Evolutionary conservation across 2,113 vertebrate species (phyloP), one percentile per base, ranked within the genome.

Genomic region (Chloropsis hardwickii): DNA sequence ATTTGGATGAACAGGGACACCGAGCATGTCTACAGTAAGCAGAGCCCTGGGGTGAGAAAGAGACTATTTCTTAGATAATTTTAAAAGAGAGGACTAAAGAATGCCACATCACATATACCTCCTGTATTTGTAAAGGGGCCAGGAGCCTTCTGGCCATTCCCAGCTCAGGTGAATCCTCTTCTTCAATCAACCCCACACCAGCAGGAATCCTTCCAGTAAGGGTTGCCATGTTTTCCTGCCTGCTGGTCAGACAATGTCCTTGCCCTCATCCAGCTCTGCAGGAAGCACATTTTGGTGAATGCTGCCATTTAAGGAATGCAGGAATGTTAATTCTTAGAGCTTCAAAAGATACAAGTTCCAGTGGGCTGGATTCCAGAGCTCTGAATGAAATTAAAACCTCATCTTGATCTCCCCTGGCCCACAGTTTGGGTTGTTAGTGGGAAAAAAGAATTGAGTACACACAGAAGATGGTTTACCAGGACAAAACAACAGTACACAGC

Each of bases 301-400:
- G 10, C 45, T 69, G 58, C 39, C 80, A 71, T 80, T 81, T 44
- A 89, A 88, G 56, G 82, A 92, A 91, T 83, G 88, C 17, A 80
- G 78, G 71, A 62, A 88, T 90, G 81, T 91, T 92, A 88, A 94
- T 91, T 97, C 90, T 96, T 94, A 97, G 70, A 90, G 50, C 66
- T 95, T 95, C 94, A 94, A 91, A 96, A 92, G 78, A 88, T 17
- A 58, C 12, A 54, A 78, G 72, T 71, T 94, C 67, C 64, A 93
- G 67, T 74, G 81, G 70, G 78, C 66, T 73, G 76, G 61, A 90
- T 88, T 95, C 79, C 93, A 94, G 80, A 86, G 76, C 50, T 82
- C 58, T 66, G 81, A 88, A 91, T 33, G 23, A 94, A 96, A 94
- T 58, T 15, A 95, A 95, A 96, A 85, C 13, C 35, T 87, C 73